phyloP scores from a whole-genome alignment of 2,113 vertebrate species.

The Crotalus helleri region DNA sequence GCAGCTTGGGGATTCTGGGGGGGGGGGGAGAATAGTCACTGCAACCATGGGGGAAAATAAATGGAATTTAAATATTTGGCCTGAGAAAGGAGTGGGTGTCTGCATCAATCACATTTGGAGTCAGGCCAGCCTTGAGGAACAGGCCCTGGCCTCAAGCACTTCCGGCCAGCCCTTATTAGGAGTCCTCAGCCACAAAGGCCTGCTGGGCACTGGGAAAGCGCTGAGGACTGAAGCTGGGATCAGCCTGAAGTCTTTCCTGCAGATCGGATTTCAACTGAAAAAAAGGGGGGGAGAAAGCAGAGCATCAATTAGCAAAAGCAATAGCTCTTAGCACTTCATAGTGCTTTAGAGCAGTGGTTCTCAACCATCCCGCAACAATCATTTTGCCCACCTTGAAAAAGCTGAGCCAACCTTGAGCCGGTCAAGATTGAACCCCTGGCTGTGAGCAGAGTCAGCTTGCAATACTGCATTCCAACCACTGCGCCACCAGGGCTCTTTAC shows the following conservation, averaged over 20 bases:
- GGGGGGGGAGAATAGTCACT: background rate
- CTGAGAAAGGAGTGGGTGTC: constrained; percentile 16
- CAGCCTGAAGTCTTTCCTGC: constrained; percentile 82
- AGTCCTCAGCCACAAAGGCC: constrained; percentile 76
- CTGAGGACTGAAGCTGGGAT: constrained; percentile 80
- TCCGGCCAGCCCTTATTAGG: constrained; percentile 49
- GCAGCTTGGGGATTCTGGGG: background rate
- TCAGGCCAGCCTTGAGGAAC: background rate
- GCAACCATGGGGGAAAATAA: background rate
- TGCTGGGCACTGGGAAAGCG: constrained; percentile 83
- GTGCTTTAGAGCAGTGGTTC: too few species aligned
- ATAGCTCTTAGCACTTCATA: background rate
- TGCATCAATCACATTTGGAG: background rate
- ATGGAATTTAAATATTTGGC: constrained; percentile 35
- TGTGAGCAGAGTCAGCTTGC: background rate
- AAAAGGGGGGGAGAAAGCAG: background rate
- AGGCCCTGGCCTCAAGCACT: background rate
- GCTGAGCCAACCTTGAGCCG: too few species aligned
- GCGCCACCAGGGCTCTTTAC: background rate
- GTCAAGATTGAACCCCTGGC: background rate
- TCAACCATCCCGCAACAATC: too few species aligned
- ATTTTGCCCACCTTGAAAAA: too few species aligned
- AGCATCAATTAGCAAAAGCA: background rate
- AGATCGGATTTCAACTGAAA: constrained; percentile 82
- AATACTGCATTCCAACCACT: background rate